Evolutionary conservation across 35 echinoderm and acorn worm genomes (phyloP), one percentile per base, ranked within the genome.

Genomic region (Heliocidaris tuberculata): DNA sequence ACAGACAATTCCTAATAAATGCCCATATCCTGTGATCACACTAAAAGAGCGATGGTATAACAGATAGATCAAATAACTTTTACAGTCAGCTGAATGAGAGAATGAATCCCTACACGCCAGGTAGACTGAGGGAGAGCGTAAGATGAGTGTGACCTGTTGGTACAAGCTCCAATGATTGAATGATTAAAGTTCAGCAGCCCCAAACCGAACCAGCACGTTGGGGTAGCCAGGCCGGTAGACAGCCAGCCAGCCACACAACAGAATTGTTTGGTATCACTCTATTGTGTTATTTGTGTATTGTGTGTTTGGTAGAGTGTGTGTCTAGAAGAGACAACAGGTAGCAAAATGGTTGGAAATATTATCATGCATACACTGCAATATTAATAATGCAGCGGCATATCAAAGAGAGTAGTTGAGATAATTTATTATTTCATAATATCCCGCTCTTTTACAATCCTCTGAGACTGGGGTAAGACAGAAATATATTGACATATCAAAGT

Each of bases 101-200:
- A 78, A 78, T 78, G 65, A 78, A 78, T 78, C 65, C 9, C 59
- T 60, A 60, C 59, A 60, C 4, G 7, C 4, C 65, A 78, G 65
- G 65, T 27, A 78, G 27, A 78, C 7, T 21, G 65, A 78, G 35
- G 35, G 65, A 78, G 65, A 78, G 65, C 21, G 27, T 7, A 78
- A 7, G 65, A 70, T 70, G 60, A 42, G 35, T 27, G 60, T 70
- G 60, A 78, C 65, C 65, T 78, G 65, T n/a, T 78, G 65, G 65
- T 78, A 78, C 21, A 9, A 78, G 65, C 65, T 78, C 65, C 65
- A 78, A n/a, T 24, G 21, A 78, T n/a, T 78, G 65, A 78, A 78
- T 78, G 65, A 78, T 78, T 78, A 78, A 78, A 78, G 65, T 78
- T 78, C 65, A 78, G 65, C 65, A 78, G 65, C 65, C 65, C 65